A percentile compares a stretch with the other conserved stretches of the same genome.
These are phyloP conservation scores for Laterallus jamaicensis DNA, from an alignment of 2,113 vertebrate species.

Conservation along the genomic window DNA sequence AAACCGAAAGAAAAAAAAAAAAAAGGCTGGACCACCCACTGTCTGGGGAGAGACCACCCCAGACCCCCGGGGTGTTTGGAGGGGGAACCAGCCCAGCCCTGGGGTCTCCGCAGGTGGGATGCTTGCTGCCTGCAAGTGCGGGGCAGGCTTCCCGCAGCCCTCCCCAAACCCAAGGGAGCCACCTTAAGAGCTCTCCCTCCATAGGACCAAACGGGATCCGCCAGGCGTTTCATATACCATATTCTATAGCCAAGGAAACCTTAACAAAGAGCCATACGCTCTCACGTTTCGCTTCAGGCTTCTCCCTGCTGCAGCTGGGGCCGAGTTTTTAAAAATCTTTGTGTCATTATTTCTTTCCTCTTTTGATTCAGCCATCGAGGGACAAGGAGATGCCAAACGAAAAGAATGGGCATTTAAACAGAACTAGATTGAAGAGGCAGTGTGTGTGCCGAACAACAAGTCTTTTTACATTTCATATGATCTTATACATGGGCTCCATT, in stretches of 20 bases:
- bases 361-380: conserved; percentile 70
- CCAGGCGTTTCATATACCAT: conserved; percentile 71
- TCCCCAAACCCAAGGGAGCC: conserved; percentile 53
- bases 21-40: conserved; percentile 44
- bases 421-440: conserved; percentile 72
- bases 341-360: conserved; percentile 71
- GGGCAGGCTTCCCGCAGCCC: neutral
- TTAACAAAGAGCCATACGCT: conserved; percentile 71
- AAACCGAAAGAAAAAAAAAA: neutral
- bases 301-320: conserved; percentile 73
- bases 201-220: conserved; percentile 62
- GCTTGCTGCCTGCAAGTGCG: neutral
- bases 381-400: conserved; percentile 71
- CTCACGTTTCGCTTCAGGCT: conserved; percentile 70
- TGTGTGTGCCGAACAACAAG: conserved; percentile 68
- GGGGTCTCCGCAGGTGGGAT: conserved; percentile 29
- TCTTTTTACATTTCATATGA: conserved; percentile 75
- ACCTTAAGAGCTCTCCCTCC: conserved; percentile 71
- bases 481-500: conserved; percentile 74
- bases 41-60: neutral
- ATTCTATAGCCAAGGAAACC: conserved; percentile 76
- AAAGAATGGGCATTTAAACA: conserved; percentile 75
- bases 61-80: neutral
- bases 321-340: conserved; percentile 72
- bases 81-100: neutral